These are phyloP conservation scores for Stomatorhinus ivindoensis DNA, from an alignment of 2,113 vertebrate genomes.

Conservation along the genomic window DNA sequence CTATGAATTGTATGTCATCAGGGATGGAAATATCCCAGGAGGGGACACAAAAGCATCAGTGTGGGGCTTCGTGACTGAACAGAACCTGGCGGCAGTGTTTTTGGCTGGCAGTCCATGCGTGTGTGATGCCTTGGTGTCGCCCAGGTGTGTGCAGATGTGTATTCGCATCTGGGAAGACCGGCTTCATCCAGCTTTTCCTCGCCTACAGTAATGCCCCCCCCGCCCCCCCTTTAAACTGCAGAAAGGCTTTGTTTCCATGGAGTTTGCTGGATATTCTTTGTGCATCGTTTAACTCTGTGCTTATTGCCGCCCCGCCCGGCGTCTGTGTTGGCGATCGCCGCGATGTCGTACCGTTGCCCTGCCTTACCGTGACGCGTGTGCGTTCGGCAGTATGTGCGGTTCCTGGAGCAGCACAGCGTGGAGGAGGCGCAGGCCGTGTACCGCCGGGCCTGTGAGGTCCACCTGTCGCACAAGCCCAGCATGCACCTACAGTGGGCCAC, in stretches of 20 bases:
- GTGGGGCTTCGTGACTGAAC: background rate
- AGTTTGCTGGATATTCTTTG: background rate
- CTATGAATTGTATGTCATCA: too few species aligned
- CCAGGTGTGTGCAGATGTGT: background rate
- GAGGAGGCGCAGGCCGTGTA: conserved; percentile 60
- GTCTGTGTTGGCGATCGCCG: background rate
- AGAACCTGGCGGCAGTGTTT: background rate
- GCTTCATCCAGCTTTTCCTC: background rate
- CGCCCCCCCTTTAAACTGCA: background rate
- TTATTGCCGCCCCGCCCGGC: background rate
- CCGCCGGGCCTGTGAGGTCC: conserved; percentile 66
- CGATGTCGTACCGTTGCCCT: background rate
- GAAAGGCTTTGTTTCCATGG: background rate
- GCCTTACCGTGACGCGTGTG: background rate
- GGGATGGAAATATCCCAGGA: background rate
- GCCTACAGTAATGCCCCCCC: background rate
- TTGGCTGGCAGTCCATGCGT: background rate
- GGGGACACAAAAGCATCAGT: background rate
- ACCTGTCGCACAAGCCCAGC: conserved; percentile 65
- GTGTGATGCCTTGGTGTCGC: background rate
- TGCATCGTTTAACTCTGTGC: background rate
- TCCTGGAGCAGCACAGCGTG: conserved; percentile 61
- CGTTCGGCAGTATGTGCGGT: conserved; percentile 60
- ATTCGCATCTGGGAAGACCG: background rate
- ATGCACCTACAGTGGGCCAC: conserved; percentile 74